Evolutionary conservation across 2,113 vertebrate species (phyloP), one percentile per base, ranked within the genome.

Genomic region (Sylvia atricapilla): DNA sequence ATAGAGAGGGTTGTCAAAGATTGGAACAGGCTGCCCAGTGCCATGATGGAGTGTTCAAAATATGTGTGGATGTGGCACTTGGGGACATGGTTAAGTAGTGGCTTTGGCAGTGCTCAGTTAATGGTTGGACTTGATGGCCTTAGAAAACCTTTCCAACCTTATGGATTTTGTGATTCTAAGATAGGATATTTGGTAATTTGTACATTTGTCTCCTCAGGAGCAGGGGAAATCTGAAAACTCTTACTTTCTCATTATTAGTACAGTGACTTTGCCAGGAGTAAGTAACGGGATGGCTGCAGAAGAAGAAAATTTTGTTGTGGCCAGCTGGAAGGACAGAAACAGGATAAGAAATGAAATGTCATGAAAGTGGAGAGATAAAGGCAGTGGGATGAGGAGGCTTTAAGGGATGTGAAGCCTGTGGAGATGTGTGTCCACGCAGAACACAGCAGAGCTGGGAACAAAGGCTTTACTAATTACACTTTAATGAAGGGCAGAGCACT

Each of bases 261-360:
- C 19, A 31, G 14, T 6, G 8, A 2, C 52, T 96, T 56, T 83
- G 33, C 33, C 35, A 52, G 74, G 49, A 84, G 6, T 53, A 23
- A 55, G 23, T 59, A 55, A 52, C 0, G 1, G 23, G n/a, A 13
- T 63, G 13, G 23, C 30, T 94, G 87, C 73, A 47, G 70, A 43
- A n/a, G 62, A 37, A 74, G 28, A 52, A 17, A 11, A 24, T 60
- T 55, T 60, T 80, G 4, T 17, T 68, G 30, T 35, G 58, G 8
- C 25, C 44, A 4, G 10, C 20, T 60, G 59, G 30, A 60, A 91
- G 60, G 30, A 52, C 47, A 59, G 62, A 76, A 93, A 33, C 53
- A 43, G 39, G 37, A 15, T n/a, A 47, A 86, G 76, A 79, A 79
- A 19, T 35, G 4, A 30, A 76, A 6, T 0, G 0, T 63, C 9